These are phyloP conservation scores for Leuctra nigra DNA, from an alignment of 2,888 invertebrate species.

Conservation along the genomic window DNA sequence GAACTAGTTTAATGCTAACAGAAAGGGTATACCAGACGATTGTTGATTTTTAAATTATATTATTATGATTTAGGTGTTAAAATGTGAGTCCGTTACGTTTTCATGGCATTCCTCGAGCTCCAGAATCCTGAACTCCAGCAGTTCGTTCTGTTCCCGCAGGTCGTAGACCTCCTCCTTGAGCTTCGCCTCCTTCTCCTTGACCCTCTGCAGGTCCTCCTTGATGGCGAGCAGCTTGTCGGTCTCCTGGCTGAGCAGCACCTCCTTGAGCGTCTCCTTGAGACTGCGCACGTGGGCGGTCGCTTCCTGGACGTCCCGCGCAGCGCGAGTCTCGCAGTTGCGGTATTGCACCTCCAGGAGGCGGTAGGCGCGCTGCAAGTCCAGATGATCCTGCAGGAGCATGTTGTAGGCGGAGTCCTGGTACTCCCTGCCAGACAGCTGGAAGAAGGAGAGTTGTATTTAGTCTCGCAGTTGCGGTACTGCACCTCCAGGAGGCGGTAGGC, in stretches of 20 bases:
- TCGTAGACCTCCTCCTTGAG: constrained; percentile 62
- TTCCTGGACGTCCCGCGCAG: neutral
- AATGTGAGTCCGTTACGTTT: constrained; percentile 19
- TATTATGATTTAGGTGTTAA: too few relatives aligned
- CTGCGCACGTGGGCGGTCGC: constrained; percentile 2
- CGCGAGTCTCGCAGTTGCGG: constrained; percentile 12
- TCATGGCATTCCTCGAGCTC: constrained; percentile 57
- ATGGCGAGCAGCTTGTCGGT: constrained; percentile 32
- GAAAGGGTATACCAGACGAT: too few relatives aligned
- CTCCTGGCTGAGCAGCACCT: constrained; percentile 33
- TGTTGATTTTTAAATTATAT: too few relatives aligned
- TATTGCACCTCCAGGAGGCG: constrained; percentile 26
- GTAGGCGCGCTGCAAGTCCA: constrained; percentile 28
- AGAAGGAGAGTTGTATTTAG: too few relatives aligned
- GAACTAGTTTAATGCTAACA: too few relatives aligned
- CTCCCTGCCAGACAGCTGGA: constrained; percentile 8
- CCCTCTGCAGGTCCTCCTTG: constrained; percentile 41
- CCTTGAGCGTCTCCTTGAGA: constrained; percentile 3
- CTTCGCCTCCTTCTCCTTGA: constrained; percentile 47
- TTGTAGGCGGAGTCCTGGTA: constrained; percentile 12
- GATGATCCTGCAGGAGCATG: constrained; percentile 25
- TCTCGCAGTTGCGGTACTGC: constrained; percentile 18
- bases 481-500: constrained; percentile 27
- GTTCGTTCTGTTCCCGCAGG: constrained; percentile 70
- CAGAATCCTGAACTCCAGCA: constrained; percentile 69